phyloP scores from a whole-genome alignment of 2,113 vertebrate genomes.

The Eleginops maclovinus region DNA sequence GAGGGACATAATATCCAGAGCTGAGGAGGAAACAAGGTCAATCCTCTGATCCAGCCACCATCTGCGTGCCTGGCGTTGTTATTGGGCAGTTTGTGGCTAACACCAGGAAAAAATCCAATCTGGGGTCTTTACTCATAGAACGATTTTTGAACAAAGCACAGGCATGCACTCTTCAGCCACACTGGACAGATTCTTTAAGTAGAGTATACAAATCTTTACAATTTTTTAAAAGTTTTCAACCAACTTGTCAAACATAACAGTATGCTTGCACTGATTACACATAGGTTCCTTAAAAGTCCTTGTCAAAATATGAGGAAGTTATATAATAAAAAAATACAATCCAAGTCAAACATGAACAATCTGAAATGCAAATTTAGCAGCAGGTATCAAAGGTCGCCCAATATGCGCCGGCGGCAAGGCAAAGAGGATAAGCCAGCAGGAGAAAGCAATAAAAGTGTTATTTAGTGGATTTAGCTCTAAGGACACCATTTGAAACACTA shows the following conservation, averaged over 20 bases:
- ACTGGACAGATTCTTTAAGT: neutral
- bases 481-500: too few species aligned
- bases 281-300: neutral
- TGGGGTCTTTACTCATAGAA: neutral
- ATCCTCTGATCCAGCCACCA: constrained; percentile 74
- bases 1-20: constrained; percentile 70
- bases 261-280: neutral
- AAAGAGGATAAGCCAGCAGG: neutral
- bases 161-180: too few species aligned
- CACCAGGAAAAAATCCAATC: constrained; percentile 57
- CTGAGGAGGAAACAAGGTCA: constrained; percentile 72
- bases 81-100: constrained; percentile 58
- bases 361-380: constrained; percentile 6
- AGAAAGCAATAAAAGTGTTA: neutral
- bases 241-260: constrained; percentile 37
- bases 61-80: constrained; percentile 68
- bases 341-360: neutral
- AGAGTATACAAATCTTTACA: neutral
- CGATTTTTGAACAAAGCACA: constrained; percentile 24
- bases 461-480: neutral
- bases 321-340: neutral
- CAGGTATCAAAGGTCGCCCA: constrained; percentile 25
- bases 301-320: neutral
- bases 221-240: neutral
- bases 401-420: neutral